These are phyloP conservation scores for Heteromyza rotundicornis DNA, from an alignment of 2,888 invertebrate species.

Conservation along the genomic window DNA sequence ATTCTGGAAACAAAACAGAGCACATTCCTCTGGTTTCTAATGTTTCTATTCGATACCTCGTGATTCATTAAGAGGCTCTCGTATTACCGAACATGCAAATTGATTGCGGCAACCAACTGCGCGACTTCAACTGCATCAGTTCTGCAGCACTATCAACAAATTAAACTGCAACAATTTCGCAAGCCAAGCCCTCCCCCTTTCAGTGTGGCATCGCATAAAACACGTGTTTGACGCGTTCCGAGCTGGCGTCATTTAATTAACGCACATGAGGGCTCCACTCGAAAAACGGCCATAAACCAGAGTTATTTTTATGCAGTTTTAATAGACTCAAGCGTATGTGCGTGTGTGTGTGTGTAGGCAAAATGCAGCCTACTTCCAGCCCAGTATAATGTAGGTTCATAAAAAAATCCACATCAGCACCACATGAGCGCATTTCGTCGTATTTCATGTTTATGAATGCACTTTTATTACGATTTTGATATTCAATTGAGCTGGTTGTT, in stretches of 20 bases:
- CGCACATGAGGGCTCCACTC: conserved; percentile 27
- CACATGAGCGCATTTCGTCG: conserved; percentile 31
- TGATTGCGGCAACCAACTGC: too few species aligned
- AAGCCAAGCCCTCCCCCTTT: too few species aligned
- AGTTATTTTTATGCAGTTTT: conserved; percentile 53
- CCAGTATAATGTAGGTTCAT: not conserved
- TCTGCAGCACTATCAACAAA: too few species aligned
- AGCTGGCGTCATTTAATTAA: conserved; percentile 52
- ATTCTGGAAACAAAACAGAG: too few species aligned
- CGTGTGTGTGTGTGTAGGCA: not conserved
- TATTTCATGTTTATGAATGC: conserved; percentile 56
- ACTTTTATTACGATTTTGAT: conserved; percentile 46
- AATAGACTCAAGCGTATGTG: conserved; percentile 40
- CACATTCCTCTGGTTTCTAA: too few species aligned
- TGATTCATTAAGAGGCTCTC: too few species aligned
- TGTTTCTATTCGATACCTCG: too few species aligned
- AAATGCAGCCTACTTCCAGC: not conserved
- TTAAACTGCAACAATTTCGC: too few species aligned
- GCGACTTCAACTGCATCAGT: too few species aligned
- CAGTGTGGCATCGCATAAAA: too few species aligned
- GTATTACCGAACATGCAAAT: too few species aligned
- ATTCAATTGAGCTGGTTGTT: conserved; percentile 19
- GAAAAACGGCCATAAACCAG: conserved; percentile 34
- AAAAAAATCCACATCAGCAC: conserved; percentile 3
- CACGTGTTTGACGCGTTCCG: conserved; percentile 34